Percentiles rank a stretch among this genome's conserved stretches.
phyloP scores from a whole-genome alignment of 2,888 invertebrate genomes.

The Cremastinae sp. region DNA sequence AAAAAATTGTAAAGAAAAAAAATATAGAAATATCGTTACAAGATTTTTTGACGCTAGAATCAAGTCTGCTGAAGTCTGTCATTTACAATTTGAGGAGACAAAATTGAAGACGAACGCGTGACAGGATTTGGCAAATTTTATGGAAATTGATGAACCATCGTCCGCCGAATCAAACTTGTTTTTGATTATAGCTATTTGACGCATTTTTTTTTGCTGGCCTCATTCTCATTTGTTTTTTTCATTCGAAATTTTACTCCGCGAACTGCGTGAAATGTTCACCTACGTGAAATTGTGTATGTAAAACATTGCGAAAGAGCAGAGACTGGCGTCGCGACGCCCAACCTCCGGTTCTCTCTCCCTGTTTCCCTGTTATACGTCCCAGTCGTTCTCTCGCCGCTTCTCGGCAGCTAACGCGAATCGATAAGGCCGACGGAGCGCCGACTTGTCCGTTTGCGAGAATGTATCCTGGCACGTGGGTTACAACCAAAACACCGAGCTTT shows the following conservation, averaged over 20 bases:
- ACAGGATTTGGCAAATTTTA: too few species aligned
- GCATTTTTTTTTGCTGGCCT: background rate
- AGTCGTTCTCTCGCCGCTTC: too few species aligned
- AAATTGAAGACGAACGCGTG: too few species aligned
- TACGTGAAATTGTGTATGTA: slow-evolving; percentile 17
- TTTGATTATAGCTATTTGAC: background rate
- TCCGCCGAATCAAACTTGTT: too few species aligned
- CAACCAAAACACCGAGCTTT: slow-evolving; percentile 34
- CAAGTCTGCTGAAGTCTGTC: too few species aligned
- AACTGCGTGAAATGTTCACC: slow-evolving; percentile 13
- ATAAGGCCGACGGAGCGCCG: slow-evolving; percentile 52
- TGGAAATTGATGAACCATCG: too few species aligned
- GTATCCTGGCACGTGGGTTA: slow-evolving; percentile 19
- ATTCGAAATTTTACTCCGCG: background rate
- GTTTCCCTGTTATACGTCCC: background rate
- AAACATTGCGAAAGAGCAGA: slow-evolving; percentile 9
- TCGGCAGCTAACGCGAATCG: slow-evolving; percentile 30
- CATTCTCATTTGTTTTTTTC: slow-evolving; percentile 10
- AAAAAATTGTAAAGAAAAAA: too few species aligned
- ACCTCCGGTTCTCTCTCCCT: slow-evolving; percentile 28
- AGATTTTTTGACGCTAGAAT: too few species aligned
- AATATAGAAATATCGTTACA: too few species aligned
- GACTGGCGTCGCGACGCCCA: slow-evolving; percentile 56
- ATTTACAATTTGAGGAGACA: too few species aligned
- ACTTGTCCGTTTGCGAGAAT: slow-evolving; percentile 42